A percentile compares a stretch with the other conserved stretches of the same genome.
Evolutionary conservation across 1,140 invertebrate species (phyloP).

Genomic region (Heliconius melpomene): DNA sequence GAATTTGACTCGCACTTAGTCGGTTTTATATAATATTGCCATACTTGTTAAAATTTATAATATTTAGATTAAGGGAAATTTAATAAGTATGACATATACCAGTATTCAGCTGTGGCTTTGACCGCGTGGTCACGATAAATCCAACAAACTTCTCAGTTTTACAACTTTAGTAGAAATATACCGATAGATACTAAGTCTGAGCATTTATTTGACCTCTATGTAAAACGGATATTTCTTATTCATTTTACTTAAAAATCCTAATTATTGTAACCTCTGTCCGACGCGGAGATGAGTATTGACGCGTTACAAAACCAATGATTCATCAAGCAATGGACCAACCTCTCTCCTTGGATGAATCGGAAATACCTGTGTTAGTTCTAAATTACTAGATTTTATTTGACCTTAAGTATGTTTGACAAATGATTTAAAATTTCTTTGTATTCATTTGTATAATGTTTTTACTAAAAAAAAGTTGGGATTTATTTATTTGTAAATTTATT

Average conservation of each 20-base stretch:
- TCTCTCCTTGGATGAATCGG: constrained; percentile 17
- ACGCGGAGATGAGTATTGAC: constrained; percentile 5
- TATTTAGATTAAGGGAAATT: no score
- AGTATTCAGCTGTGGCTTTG: no score
- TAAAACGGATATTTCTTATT: constrained; percentile 13
- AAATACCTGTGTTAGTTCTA: constrained; percentile 15
- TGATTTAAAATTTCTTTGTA: not conserved
- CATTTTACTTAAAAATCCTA: not conserved
- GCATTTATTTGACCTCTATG: not conserved
- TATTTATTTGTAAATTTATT: no score
- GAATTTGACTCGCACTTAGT: no score
- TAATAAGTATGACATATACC: no score
- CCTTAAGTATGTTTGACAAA: not conserved
- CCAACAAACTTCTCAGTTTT: no score
- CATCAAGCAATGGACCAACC: constrained; percentile 13
- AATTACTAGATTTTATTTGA: constrained; percentile 3
- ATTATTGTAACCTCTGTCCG: constrained; percentile 19
- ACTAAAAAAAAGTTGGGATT: no score
- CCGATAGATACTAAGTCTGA: not conserved
- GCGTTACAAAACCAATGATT: constrained; percentile 21
- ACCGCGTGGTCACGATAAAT: no score
- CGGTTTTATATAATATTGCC: no score
- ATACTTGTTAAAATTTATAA: no score
- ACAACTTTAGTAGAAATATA: not conserved
- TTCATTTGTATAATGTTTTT: no score